These are phyloP conservation scores for Ditula angustiorana DNA, from an alignment of 2,888 invertebrate genomes.

Conservation along the genomic window DNA sequence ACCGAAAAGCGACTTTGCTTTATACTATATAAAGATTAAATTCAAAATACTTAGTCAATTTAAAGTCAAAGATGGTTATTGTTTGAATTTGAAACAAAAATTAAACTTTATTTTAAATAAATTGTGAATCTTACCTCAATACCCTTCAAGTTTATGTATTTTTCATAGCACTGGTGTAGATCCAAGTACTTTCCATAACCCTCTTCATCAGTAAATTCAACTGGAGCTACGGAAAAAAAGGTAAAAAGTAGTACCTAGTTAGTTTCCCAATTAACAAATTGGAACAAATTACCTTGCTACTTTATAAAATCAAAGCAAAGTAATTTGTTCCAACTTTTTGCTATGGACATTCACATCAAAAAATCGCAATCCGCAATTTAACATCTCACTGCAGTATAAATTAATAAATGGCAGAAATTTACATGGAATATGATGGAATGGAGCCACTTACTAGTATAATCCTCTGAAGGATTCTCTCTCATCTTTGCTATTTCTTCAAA, in stretches of 20 bases:
- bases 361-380: neutral
- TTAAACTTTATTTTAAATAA: neutral
- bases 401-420: neutral
- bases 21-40: no score
- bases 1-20: no score
- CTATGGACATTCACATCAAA: no score
- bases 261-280: no score
- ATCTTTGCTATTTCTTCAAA: conserved; percentile 97
- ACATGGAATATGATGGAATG: neutral
- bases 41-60: no score
- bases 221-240: conserved; percentile 86
- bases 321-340: no score
- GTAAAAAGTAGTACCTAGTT: no score
- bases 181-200: conserved; percentile 99
- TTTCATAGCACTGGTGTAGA: conserved; percentile 97
- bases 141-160: conserved; percentile 98
- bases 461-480: conserved; percentile 95
- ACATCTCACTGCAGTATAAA: conserved; percentile 14
- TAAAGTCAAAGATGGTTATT: no score
- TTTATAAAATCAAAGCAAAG: no score
- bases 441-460: conserved; percentile 88
- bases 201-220: conserved; percentile 99
- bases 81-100: no score
- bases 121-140: conserved; percentile 88
- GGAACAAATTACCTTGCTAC: no score